These are phyloP conservation scores for Crotalus helleri DNA, from an alignment of 2,113 vertebrate genomes.

Conservation along the genomic window DNA sequence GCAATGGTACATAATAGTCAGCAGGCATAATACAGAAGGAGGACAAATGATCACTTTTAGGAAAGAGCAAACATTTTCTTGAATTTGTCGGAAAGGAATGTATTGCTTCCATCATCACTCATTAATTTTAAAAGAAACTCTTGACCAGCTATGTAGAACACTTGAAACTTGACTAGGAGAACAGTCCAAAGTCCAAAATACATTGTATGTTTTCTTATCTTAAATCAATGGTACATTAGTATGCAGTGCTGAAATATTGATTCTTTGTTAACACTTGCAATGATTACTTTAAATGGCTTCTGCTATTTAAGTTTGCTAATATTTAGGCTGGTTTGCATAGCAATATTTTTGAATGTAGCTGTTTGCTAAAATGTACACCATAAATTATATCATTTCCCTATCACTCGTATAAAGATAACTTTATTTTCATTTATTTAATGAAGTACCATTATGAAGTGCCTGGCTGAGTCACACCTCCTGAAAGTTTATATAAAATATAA, in stretches of 20 bases:
- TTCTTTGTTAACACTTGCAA: conserved; percentile 25
- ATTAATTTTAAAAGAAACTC: background rate
- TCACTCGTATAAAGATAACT: background rate
- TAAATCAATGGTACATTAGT: conserved; percentile 28
- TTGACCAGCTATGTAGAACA: background rate
- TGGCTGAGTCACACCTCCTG: background rate
- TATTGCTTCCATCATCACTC: background rate
- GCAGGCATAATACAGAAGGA: background rate
- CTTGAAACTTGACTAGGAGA: conserved; percentile 28
- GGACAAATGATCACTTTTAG: background rate
- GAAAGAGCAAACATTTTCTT: background rate
- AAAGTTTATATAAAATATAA: background rate
- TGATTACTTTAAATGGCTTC: conserved; percentile 28
- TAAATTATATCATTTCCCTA: background rate
- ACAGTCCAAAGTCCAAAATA: background rate
- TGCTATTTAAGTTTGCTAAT: conserved; percentile 21
- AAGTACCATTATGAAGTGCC: background rate
- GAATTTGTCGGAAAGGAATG: background rate
- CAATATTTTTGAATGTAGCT: conserved; percentile 20
- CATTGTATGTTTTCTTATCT: conserved; percentile 11
- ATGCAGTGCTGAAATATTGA: conserved; percentile 15
- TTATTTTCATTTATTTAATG: background rate
- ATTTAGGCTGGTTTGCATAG: background rate
- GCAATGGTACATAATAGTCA: background rate
- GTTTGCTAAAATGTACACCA: background rate